phyloP scores from a whole-genome alignment of 2,113 vertebrate genomes.

The Archilochus colubris region DNA sequence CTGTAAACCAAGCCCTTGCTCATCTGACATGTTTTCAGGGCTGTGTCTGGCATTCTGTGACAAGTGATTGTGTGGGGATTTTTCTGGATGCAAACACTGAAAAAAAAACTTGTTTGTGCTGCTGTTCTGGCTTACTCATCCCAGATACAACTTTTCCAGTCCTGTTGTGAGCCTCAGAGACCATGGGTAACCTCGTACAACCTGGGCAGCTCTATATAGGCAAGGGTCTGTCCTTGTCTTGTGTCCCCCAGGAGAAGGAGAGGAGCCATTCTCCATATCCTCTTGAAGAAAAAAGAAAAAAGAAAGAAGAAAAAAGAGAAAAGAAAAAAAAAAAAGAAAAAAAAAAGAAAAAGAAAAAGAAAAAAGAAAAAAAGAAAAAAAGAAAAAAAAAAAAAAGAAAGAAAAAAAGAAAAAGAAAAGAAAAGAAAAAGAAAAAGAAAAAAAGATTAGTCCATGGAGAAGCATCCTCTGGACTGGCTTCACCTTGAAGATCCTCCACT shows the following conservation, averaged over 20 bases:
- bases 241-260: not conserved
- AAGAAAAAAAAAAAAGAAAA: too few relatives aligned
- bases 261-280: not conserved
- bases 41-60: not conserved
- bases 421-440: too few relatives aligned
- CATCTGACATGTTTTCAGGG: not conserved
- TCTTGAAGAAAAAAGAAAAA: not conserved
- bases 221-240: not conserved
- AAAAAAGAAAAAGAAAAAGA: too few relatives aligned
- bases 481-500: not conserved
- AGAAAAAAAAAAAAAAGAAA: too few relatives aligned
- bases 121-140: not conserved
- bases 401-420: too few relatives aligned
- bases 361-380: too few relatives aligned
- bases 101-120: not conserved
- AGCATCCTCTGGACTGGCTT: not conserved
- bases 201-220: not conserved
- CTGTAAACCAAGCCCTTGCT: constrained; percentile 3
- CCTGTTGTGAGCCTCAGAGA: not conserved
- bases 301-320: not conserved
- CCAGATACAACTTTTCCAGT: not conserved
- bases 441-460: not conserved
- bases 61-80: not conserved
- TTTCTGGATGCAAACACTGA: not conserved
- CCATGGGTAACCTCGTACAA: not conserved